A percentile compares a stretch with the other conserved stretches of the same genome.
phyloP scores from a whole-genome alignment of 2,888 invertebrate species.

The Chaitophorus viminalis region DNA sequence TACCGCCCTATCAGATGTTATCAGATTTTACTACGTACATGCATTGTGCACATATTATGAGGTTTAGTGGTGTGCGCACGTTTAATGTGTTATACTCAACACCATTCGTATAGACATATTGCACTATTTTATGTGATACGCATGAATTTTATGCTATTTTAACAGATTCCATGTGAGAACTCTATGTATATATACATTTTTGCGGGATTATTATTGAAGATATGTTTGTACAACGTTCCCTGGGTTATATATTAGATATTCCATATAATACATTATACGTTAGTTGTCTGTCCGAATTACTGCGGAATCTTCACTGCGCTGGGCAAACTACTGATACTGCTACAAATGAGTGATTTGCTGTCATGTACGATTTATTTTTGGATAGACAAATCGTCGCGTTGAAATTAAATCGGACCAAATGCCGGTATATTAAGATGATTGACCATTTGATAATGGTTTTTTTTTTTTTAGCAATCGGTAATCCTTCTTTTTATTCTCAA shows the following conservation, averaged over 20 bases:
- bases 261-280: neutral
- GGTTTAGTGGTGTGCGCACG: too few relatives aligned
- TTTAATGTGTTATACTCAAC: too few relatives aligned
- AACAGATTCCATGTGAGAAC: neutral
- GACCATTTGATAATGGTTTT: neutral
- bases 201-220: conserved; percentile 29
- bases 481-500: neutral
- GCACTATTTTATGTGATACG: too few relatives aligned
- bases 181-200: neutral
- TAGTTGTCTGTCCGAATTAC: conserved; percentile 8
- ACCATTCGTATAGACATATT: neutral
- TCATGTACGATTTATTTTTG: conserved; percentile 35
- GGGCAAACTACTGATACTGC: conserved; percentile 19
- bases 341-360: conserved; percentile 29
- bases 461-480: neutral
- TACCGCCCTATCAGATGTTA: too few relatives aligned
- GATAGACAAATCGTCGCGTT: conserved; percentile 2
- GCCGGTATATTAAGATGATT: neutral
- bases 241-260: too few relatives aligned
- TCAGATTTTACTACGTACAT: too few relatives aligned
- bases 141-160: neutral
- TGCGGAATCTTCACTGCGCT: neutral
- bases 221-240: conserved; percentile 3
- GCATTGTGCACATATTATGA: too few relatives aligned
- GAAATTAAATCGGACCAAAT: conserved; percentile 1